These are phyloP conservation scores for Listronotus bonariensis DNA, from an alignment of 1,140 invertebrate genomes.

Conservation along the genomic window DNA sequence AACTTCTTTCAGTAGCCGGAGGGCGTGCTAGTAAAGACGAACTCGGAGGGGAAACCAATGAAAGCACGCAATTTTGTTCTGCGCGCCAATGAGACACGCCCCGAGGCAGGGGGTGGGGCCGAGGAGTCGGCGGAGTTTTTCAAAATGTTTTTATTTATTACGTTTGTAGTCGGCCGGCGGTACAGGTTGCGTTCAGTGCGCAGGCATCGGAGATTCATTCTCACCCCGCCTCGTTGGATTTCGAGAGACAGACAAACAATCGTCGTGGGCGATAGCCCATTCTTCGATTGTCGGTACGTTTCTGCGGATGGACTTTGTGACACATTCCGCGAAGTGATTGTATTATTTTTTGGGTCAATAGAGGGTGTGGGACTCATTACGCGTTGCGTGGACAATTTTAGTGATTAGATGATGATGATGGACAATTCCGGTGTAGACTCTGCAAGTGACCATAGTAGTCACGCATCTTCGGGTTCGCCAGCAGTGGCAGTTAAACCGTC, in stretches of 20 bases:
- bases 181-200: constrained; percentile 60
- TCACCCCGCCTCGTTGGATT: constrained; percentile 52
- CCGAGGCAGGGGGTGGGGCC: constrained; percentile 37
- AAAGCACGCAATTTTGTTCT: constrained; percentile 46
- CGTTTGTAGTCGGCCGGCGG: constrained; percentile 66
- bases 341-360: constrained; percentile 8
- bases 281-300: constrained; percentile 45
- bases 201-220: constrained; percentile 57
- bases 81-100: constrained; percentile 48
- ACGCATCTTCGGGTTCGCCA: constrained; percentile 62
- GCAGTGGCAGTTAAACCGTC: constrained; percentile 57
- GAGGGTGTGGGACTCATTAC: constrained; percentile 24
- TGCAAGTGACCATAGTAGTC: constrained; percentile 67
- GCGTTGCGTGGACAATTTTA: constrained; percentile 17
- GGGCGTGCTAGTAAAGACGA: constrained; percentile 47
- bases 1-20: constrained; percentile 54
- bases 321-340: constrained; percentile 18
- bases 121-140: constrained; percentile 54
- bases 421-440: constrained; percentile 68
- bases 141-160: constrained; percentile 71
- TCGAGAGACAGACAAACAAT: constrained; percentile 53
- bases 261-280: constrained; percentile 44
- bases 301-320: constrained; percentile 47
- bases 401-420: constrained; percentile 46
- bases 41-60: constrained; percentile 51